phyloP scores from a whole-genome alignment of 2,888 invertebrate genomes.

The Lutraria lutraria region DNA sequence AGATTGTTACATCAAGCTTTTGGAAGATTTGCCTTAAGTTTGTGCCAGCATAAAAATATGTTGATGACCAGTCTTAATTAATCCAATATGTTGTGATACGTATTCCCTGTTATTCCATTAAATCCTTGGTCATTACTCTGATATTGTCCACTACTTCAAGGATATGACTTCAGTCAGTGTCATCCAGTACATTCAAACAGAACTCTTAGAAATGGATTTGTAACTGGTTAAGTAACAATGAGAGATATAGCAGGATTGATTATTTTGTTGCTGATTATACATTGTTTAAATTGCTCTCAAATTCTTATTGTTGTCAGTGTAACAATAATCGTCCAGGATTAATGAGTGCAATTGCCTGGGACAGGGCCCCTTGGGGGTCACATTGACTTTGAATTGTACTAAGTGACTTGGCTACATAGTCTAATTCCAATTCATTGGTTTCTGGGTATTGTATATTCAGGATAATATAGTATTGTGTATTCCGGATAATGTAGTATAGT shows the following conservation, averaged over 20 bases:
- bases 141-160: not conserved
- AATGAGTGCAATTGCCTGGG: not conserved
- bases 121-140: not conserved
- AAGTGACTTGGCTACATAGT: too few relatives aligned
- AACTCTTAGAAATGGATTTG: not conserved
- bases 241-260: not conserved
- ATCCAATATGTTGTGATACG: too few relatives aligned
- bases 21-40: too few relatives aligned
- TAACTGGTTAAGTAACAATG: not conserved
- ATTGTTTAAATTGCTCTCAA: slow-evolving; percentile 3
- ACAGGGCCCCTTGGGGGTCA: not conserved
- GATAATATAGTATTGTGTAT: too few relatives aligned
- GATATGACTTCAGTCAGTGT: not conserved
- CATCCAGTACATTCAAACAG: not conserved
- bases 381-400: too few relatives aligned
- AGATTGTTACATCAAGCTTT: too few relatives aligned
- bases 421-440: too few relatives aligned
- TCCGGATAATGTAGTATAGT: too few relatives aligned
- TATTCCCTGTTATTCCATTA: not conserved
- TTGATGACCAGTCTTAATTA: too few relatives aligned
- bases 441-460: too few relatives aligned
- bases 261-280: not conserved
- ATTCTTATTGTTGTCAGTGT: not conserved
- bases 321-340: not conserved
- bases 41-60: too few relatives aligned